Base-by-base conservation (phyloP, 2,113 vertebrate genomes). In the Solea solea region DNA sequence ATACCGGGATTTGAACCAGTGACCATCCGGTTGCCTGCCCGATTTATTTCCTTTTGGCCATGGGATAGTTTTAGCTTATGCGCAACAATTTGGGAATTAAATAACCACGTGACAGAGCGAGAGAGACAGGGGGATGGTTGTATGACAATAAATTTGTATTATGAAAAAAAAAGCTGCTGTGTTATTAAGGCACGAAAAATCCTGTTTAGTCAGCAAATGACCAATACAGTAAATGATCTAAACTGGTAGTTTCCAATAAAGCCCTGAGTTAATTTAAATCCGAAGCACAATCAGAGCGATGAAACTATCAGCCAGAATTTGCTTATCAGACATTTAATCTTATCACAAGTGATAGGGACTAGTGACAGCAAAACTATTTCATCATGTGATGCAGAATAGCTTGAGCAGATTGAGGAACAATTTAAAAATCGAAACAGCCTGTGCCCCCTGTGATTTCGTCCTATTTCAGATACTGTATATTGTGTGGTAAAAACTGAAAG, bases 191-290 rank as follows among this genome's bases (percentile, higher is more conserved):
- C 34, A 34, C 3, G 34, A 34, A 48, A 48, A 48, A 48, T 5
- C 45, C 45, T 48, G 45, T 64, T 83, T 82, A 25, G 78, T 85
- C 44, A 87, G 86, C 84, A 68, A 87, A 74, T 85, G 70, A 86
- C 80, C 9, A 9, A 45, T 46, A 57, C 34, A 34, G 5, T 4
- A 69, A 60, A 14, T 51, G 60, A 78, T 72, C 64, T 61, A 11
- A 14, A 11, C 8, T 42, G 9, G 27, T 28, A 11, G 27, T 16
- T 50, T 50, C 55, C 40, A 34, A 52, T 59, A 58, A 9, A 40
- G 14, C 3, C 34, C 34, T 6, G 5, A 34, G 34, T n/a, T 7
- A 0, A 8, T 64, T 58, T 62, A 42, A 61, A 70, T 13, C 2
- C 11, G 11, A 6, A 67, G 7, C 34, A 34, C 34, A 46, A 66